A percentile compares a stretch with the other conserved stretches of the same genome.
Evolutionary conservation across 2,797 vertebrate species (phyloP).

Genomic region (Sebastes minor): DNA sequence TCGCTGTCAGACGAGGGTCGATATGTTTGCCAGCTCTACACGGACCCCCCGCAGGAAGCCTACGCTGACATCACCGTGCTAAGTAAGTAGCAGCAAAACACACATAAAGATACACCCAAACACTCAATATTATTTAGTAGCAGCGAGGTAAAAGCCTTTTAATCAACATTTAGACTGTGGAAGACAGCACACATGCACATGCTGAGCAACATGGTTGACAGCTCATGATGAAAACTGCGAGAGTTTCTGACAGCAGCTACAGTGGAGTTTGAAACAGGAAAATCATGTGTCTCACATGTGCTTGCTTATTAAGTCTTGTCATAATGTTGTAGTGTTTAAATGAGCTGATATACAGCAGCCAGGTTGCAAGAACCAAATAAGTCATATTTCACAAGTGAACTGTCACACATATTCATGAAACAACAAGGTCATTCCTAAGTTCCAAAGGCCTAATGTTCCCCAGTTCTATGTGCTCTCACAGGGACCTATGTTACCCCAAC

Average conservation of each 20-base stretch:
- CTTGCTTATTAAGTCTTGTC: not conserved
- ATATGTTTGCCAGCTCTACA: slow-evolving; percentile 98
- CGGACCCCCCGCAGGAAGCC: slow-evolving; percentile 96
- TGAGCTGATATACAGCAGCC: not conserved
- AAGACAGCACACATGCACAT: not conserved
- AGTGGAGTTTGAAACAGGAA: not conserved
- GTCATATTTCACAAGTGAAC: not conserved
- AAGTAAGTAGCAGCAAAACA: slow-evolving; percentile 77
- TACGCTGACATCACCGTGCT: slow-evolving; percentile 96
- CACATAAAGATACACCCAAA: slow-evolving; percentile 16
- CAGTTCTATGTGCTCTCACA: no score
- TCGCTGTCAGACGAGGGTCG: slow-evolving; percentile 95
- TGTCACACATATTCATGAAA: not conserved
- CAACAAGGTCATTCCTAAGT: not conserved
- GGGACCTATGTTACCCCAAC: no score
- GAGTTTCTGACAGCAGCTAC: slow-evolving; percentile 1
- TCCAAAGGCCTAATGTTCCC: not conserved
- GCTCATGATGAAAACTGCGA: not conserved
- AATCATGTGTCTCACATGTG: not conserved
- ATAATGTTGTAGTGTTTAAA: not conserved
- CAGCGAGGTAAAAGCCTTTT: slow-evolving; percentile 3
- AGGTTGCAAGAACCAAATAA: not conserved
- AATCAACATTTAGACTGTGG: slow-evolving; percentile 21
- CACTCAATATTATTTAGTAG: not conserved
- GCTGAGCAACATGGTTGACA: not conserved